These are phyloP conservation scores for Uria lomvia DNA, from an alignment of 2,113 vertebrate genomes.

Conservation along the genomic window DNA sequence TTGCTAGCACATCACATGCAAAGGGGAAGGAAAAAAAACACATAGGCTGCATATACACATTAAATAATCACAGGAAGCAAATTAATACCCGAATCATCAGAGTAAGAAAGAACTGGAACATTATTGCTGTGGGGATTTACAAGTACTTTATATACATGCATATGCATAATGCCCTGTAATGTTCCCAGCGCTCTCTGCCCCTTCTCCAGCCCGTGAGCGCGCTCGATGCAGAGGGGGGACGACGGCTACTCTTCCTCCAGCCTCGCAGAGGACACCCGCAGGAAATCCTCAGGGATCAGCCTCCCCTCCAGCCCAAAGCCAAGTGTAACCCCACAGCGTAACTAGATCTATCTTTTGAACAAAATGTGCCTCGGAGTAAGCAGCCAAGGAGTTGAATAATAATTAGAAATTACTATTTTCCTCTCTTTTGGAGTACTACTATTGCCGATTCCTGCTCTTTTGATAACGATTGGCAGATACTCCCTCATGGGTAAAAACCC, in stretches of 20 bases:
- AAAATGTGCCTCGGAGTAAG: background rate
- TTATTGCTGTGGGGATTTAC: background rate
- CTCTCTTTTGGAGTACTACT: background rate
- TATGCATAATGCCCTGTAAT: background rate
- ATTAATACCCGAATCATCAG: slow-evolving; percentile 20
- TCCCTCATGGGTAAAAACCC: background rate
- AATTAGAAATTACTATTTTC: slow-evolving; percentile 51
- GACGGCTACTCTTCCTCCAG: background rate
- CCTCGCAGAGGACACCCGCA: background rate
- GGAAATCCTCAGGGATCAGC: background rate
- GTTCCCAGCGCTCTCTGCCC: background rate
- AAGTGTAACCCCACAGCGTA: background rate
- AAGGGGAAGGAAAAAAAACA: background rate
- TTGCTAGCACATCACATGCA: slow-evolving; percentile 15
- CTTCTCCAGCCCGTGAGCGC: background rate
- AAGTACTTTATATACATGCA: background rate
- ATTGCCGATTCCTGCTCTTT: background rate
- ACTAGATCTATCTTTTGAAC: background rate
- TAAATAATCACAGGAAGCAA: slow-evolving; percentile 30
- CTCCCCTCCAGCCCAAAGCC: background rate
- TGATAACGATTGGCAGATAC: background rate
- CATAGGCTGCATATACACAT: background rate
- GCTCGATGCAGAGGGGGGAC: background rate
- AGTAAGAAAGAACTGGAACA: background rate
- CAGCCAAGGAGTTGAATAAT: slow-evolving; percentile 25